Conservation (phyloP, 64 coral and sea anemone species). For the Montipora sp. region DNA sequence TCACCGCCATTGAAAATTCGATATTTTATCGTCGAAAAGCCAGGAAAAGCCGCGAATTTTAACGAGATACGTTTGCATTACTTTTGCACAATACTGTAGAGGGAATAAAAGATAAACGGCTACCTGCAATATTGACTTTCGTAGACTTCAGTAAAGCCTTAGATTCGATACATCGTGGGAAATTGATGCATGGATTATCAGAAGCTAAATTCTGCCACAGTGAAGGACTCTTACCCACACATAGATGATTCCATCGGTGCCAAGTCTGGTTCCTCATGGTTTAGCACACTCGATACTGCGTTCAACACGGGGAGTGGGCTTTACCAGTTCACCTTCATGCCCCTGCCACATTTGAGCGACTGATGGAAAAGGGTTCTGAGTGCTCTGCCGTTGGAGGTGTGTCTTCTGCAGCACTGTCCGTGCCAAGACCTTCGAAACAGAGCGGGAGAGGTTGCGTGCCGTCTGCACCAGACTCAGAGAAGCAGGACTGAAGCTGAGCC, state of each 20-base stretch:
- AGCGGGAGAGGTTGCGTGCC: neutral
- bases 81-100: too few species aligned
- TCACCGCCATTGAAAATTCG: too few species aligned
- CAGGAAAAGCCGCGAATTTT: too few species aligned
- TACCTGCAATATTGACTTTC: too few species aligned
- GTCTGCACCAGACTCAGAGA: constrained; percentile 32
- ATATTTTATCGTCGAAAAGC: too few species aligned
- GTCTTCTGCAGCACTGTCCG: constrained; percentile 17
- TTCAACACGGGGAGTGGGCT: constrained; percentile 5
- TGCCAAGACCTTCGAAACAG: constrained; percentile 21
- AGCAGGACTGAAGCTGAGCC: constrained; percentile 53
- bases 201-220: constrained; percentile 13
- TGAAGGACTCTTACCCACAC: neutral
- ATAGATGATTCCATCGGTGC: neutral
- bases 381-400: constrained; percentile 33
- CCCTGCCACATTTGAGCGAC: constrained; percentile 23
- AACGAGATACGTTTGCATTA: too few species aligned
- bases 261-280: neutral
- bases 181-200: constrained; percentile 22
- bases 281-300: neutral
- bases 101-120: too few species aligned
- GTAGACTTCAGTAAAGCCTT: too few species aligned
- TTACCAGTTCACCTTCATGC: constrained; percentile 39
- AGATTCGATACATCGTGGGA: too few species aligned
- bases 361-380: constrained; percentile 65